Conservation (phyloP, 2,113 vertebrate species). For the Oncorhynchus tshawytscha region DNA sequence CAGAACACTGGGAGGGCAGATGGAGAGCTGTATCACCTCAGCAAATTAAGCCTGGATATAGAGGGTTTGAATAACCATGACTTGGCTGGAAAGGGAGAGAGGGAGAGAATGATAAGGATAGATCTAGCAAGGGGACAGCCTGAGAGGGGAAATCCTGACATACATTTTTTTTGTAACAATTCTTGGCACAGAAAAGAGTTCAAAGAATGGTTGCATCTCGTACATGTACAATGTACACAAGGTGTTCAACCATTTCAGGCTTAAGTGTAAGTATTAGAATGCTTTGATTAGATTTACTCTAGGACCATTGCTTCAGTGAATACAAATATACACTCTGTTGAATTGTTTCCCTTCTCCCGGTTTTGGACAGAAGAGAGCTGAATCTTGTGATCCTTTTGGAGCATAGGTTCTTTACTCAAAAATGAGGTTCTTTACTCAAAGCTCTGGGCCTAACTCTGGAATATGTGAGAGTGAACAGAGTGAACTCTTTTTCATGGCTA, state of each 20-base stretch:
- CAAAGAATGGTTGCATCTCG: slow-evolving; percentile 15
- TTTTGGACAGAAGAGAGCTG: slow-evolving; percentile 43
- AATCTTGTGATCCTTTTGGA: slow-evolving; percentile 56
- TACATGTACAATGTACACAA: slow-evolving; percentile 26
- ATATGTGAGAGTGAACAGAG: slow-evolving; percentile 78
- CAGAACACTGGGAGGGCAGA: background rate
- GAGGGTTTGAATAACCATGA: slow-evolving; percentile 22
- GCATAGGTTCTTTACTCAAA: too few species aligned
- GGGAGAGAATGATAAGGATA: slow-evolving; percentile 8
- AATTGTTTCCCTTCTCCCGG: slow-evolving; percentile 24
- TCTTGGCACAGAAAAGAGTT: background rate
- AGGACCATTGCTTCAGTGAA: slow-evolving; percentile 40
- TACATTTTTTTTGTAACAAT: slow-evolving; percentile 20
- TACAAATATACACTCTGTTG: slow-evolving; percentile 45
- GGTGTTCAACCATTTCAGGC: background rate
- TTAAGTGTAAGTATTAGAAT: slow-evolving; percentile 23
- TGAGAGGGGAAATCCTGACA: background rate
- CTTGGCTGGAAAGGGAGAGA: slow-evolving; percentile 3
- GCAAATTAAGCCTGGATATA: background rate
- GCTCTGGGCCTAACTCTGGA: slow-evolving; percentile 54
- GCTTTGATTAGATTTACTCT: slow-evolving; percentile 33
- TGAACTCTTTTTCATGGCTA: too few species aligned
- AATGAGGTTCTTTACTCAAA: slow-evolving; percentile 13
- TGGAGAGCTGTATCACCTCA: background rate
- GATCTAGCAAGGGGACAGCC: background rate